Evolutionary conservation across 2,888 invertebrate genomes (phyloP), one percentile per base, ranked within the genome.

Genomic region (Limnephilus auricula): DNA sequence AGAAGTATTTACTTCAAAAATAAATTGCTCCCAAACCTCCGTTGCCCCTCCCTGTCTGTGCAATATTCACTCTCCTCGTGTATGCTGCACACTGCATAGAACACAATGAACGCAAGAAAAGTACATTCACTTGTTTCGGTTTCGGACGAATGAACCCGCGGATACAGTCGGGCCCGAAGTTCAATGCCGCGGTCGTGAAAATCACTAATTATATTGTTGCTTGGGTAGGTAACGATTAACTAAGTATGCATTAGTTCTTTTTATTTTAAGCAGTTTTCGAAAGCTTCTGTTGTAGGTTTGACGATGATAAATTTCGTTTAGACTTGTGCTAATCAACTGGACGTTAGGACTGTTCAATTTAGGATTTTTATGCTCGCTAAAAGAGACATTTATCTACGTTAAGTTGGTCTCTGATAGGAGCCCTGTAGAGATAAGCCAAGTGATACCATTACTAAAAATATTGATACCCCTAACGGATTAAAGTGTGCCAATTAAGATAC

Each of bases 81-180:
- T 4, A 65, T n/a, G n/a, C 25, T 25, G 65, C 65, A 25, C 25
- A 45, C 45, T 12, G 40, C 45, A 15, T 15, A 50, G 5, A 65
- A 65, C 25, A 85, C 34, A 85, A n/a, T 40, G 85, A 12, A n/a
- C n/a, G 40, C 45, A 40, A 37, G 30, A 85, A 37, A 82, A 45
- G 32, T 90, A 90, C 90, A 79, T 86, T 90, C 90, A 90, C 90
- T 90, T n/a, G 31, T 90, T 90, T 86, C 86, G 85, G 85, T 40
- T 83, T 85, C 90, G 90, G 90, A 90, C 86, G 90, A 90, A 90
- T 86, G 90, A 90, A 90, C 90, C 79, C 85, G 40, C 83, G 25
- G 79, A 86, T 40, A 78, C 37, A n/a, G n/a, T 9, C 50, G n/a
- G 65, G 65, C n/a, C 37, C 12, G 31, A 90, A 86, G 90, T 85